Evolutionary conservation across 2,113 vertebrate species (phyloP), one percentile per base, ranked within the genome.

Genomic region (Poicephalus meyeri): DNA sequence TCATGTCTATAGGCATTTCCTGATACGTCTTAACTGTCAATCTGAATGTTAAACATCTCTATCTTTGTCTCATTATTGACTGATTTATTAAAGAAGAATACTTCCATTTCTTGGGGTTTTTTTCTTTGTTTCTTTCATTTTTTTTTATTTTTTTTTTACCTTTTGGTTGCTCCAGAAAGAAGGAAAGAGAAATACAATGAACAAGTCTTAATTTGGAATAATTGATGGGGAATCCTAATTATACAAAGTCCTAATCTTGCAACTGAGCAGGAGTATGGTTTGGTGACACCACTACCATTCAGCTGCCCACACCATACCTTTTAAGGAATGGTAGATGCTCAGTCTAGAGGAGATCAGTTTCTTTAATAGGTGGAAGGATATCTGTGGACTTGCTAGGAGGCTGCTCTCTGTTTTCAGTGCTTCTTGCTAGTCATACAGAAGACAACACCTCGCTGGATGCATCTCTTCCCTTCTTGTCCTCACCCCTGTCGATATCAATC

Each of bases 341-440:
- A 93, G 85, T 77, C 97, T 96, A 98, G 68, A 98, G 94, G 71
- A 98, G 96, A 97, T 98, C 98, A 91, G 98, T 98, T 94, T 98
- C 98, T 97, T 98, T 98, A 86, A 98, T 97, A 70, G 98, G 97
- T 86, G 97, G 96, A 83, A 98, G 94, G 93, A 94, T 92, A 94
- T 98, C 97, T 91, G 95, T 82, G 96, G 96, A 87, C 4, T 72
- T 86, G 88, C 94, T 96, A 97, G 97, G 68, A 98, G 98, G 88
- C 95, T 97, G 95, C 95, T 97, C 98, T 99, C 98, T 98, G 98
- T 97, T 98, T 98, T 98, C 98, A 98, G 98, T 97, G 98, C 98
- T 90, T 55, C 88, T 97, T 97, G 98, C 98, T 99, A 99, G 99
- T 99, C 99, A 99, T 99, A 99, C 99, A 1, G 98, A 99, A 79